Conservation (phyloP, 2,888 invertebrate species). For the Stenchaetothrips biformis region DNA sequence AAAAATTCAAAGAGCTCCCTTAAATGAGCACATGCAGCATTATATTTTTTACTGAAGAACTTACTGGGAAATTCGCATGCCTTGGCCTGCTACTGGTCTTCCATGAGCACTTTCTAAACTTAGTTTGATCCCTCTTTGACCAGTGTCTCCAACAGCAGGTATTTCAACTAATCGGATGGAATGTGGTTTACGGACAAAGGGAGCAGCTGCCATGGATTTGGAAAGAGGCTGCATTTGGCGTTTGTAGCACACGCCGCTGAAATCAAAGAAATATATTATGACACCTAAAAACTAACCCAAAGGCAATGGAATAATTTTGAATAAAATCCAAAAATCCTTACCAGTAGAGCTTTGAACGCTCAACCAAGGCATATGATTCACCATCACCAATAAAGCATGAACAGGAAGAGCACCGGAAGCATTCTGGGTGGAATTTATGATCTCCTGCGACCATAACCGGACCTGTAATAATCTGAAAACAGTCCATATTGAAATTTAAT, state of each 20-base stretch:
- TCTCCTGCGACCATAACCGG: slow-evolving; percentile 94
- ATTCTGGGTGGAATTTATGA: slow-evolving; percentile 94
- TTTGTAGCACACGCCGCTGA: slow-evolving; percentile 71
- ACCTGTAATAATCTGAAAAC: slow-evolving; percentile 61
- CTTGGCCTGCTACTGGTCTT: slow-evolving; percentile 45
- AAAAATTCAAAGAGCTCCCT: not conserved
- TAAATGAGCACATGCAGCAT: not conserved
- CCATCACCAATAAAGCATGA: slow-evolving; percentile 83
- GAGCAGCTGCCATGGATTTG: slow-evolving; percentile 51
- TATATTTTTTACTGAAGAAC: slow-evolving; percentile 39
- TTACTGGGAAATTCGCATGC: slow-evolving; percentile 68
- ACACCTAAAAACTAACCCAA: slow-evolving; percentile 29
- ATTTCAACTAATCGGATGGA: slow-evolving; percentile 80
- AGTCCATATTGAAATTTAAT: not conserved
- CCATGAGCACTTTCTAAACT: slow-evolving; percentile 51
- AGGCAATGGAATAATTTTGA: not conserved
- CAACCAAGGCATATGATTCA: slow-evolving; percentile 87
- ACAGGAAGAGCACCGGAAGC: slow-evolving; percentile 82
- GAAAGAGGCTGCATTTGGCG: slow-evolving; percentile 61
- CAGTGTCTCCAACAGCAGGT: slow-evolving; percentile 58
- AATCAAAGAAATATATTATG: slow-evolving; percentile 36
- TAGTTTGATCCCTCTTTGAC: slow-evolving; percentile 58
- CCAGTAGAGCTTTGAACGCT: slow-evolving; percentile 84
- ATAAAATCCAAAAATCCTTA: slow-evolving; percentile 44
- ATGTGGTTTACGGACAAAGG: slow-evolving; percentile 58